These are phyloP conservation scores for Sebastes iracundus DNA, from an alignment of 2,797 vertebrate genomes.

Conservation along the genomic window DNA sequence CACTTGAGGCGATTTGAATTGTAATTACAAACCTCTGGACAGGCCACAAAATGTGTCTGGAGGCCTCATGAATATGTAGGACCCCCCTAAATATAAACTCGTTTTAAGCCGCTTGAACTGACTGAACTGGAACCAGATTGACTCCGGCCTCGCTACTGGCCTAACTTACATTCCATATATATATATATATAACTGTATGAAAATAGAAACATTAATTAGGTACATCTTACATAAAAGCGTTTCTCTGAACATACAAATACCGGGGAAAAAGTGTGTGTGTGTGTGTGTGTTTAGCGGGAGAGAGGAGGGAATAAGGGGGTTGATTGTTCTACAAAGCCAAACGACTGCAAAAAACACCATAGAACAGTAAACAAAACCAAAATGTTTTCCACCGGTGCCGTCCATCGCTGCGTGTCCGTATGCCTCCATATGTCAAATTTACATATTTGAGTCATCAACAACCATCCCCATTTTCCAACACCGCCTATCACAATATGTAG, in stretches of 20 bases:
- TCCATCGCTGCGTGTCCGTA: slow-evolving; percentile 8
- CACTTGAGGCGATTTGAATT: slow-evolving; percentile 23
- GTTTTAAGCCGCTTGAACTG: slow-evolving; percentile 46
- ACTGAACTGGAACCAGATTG: slow-evolving; percentile 65
- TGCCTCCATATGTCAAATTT: slow-evolving; percentile 39
- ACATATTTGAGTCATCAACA: slow-evolving; percentile 46
- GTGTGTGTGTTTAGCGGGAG: background rate
- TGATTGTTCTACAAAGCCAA: slow-evolving; percentile 70
- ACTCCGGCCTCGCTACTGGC: slow-evolving; percentile 65
- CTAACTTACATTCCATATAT: slow-evolving; percentile 74
- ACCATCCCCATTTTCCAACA: slow-evolving; percentile 49
- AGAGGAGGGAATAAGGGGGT: background rate
- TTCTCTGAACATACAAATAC: slow-evolving; percentile 74
- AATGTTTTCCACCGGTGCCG: background rate
- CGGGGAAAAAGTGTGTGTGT: slow-evolving; percentile 6
- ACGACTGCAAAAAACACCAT: slow-evolving; percentile 65
- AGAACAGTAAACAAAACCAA: slow-evolving; percentile 57
- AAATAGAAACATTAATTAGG: slow-evolving; percentile 79
- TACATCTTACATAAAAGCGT: slow-evolving; percentile 74
- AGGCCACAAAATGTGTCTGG: slow-evolving; percentile 40
- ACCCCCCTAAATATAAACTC: slow-evolving; percentile 40
- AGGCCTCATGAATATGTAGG: slow-evolving; percentile 56
- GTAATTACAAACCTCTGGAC: slow-evolving; percentile 51
- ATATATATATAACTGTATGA: slow-evolving; percentile 65
- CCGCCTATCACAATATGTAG: slow-evolving; percentile 15